A percentile compares a stretch with the other conserved stretches of the same genome.
Evolutionary conservation across 2,888 invertebrate species (phyloP).

Genomic region (Thumatha senex): DNA sequence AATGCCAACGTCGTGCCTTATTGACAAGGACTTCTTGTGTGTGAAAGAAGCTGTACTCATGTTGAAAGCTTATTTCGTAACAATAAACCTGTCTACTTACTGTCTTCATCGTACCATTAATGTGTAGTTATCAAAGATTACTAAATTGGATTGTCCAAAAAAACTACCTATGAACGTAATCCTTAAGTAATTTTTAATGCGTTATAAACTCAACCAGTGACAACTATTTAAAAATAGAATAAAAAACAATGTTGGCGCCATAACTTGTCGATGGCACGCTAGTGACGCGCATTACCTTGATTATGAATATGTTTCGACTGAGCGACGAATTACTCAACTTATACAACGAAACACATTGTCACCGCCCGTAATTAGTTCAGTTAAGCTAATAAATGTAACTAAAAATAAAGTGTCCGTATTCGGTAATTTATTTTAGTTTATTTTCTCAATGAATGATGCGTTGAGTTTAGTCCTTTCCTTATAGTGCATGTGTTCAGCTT

Average conservation of each 20-base stretch:
- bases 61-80: slow-evolving; percentile 11
- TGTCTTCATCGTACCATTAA: slow-evolving; percentile 5
- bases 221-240: slow-evolving; percentile 45
- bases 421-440: slow-evolving; percentile 12
- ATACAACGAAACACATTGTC: slow-evolving; percentile 53
- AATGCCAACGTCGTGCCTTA: not conserved
- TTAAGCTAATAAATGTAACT: slow-evolving; percentile 42
- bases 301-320: slow-evolving; percentile 51
- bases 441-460: slow-evolving; percentile 18
- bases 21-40: not conserved
- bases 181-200: slow-evolving; percentile 28
- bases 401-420: slow-evolving; percentile 29
- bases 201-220: slow-evolving; percentile 41
- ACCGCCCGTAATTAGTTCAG: slow-evolving; percentile 55
- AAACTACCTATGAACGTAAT: slow-evolving; percentile 6
- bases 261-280: slow-evolving; percentile 44
- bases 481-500: slow-evolving; percentile 4
- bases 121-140: slow-evolving; percentile 5
- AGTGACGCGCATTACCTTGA: slow-evolving; percentile 51
- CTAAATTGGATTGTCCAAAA: slow-evolving; percentile 17
- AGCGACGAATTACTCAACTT: slow-evolving; percentile 54
- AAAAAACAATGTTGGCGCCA: slow-evolving; percentile 52
- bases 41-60: not conserved
- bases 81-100: slow-evolving; percentile 10
- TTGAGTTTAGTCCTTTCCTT: slow-evolving; percentile 10